Base-by-base conservation (phyloP, 2,888 invertebrate species). In the Phasia obesa region DNA sequence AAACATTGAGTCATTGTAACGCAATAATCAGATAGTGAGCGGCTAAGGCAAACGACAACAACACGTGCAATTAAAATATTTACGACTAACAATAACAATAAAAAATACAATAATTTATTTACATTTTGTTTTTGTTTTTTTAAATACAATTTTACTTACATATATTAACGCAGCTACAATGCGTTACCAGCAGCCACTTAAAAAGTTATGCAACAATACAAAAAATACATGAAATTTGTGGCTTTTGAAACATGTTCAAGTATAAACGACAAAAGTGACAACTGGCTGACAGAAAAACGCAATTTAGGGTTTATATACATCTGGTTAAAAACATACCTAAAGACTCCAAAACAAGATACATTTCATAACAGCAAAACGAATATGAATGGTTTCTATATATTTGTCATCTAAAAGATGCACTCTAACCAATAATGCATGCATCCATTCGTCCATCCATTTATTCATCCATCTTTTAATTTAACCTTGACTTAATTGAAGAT, bases 131-230 rank as follows among this genome's bases (percentile, higher is more conserved):
- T 42, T 38, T 44, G 27, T 9, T 38, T 59, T 13, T 62, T 19
- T n/a, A 19, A 62, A 57, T 38, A 31, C 17, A 25, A n/a, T 27
- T 13, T 21, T 23, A 38, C 55, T 38, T 38, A 62, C 11, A 70
- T 38, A 47, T 7, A 17, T 71, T 65, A 65, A 79, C 21, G 11
- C 51, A 78, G 42, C 57, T 57, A 71, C 49, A 49, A 21, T 59
- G 59, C 59, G 47, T 71, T 71, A 57, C 42, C 57, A 57, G 57
- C 65, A 65, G 65, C 23, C 64, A 73, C 42, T 73, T 79, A 35
- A 51, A 49, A 71, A 21, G 27, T 79, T 79, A 79, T 79, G 78
- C 59, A 79, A 79, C 59, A 79, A 79, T 73, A 42, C 59, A 27
- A 75, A 6, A 57, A 67, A 21, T 59, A 47, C 11, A 23, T 38